Evolutionary conservation across 2,113 vertebrate species (phyloP).

Genomic region (Chlorodrepanis virens): DNA sequence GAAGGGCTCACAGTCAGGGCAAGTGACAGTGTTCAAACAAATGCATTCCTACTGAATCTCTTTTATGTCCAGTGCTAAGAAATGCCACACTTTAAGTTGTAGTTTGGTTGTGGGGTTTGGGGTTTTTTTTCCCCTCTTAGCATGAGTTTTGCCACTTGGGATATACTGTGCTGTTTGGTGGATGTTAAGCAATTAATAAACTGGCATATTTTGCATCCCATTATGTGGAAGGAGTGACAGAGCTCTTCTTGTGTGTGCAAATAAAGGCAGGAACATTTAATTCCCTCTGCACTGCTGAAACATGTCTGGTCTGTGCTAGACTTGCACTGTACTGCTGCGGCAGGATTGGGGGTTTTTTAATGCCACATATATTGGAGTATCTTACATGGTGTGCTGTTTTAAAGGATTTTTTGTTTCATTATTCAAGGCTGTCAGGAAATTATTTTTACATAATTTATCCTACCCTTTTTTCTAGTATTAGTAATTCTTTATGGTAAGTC

Average conservation of each 20-base stretch:
- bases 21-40: not conserved
- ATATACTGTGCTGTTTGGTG: not conserved
- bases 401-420: not conserved
- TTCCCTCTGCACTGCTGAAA: not conserved
- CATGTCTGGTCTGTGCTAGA: not conserved
- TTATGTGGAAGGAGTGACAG: not conserved
- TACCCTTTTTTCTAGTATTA: not conserved
- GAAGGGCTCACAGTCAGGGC: not conserved
- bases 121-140: not conserved
- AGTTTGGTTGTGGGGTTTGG: not conserved
- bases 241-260: not conserved
- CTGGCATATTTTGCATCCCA: not conserved
- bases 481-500: not conserved
- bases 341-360: not conserved
- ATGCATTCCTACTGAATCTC: not conserved
- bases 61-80: not conserved
- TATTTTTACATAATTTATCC: not conserved
- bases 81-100: not conserved
- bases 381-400: not conserved
- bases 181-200: conserved; percentile 18
- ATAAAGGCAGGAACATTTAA: not conserved
- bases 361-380: not conserved
- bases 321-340: not conserved
- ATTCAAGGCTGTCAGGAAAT: not conserved
- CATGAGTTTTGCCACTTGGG: not conserved